phyloP scores from a whole-genome alignment of 2,888 invertebrate species.

The Endomychus coccineus region DNA sequence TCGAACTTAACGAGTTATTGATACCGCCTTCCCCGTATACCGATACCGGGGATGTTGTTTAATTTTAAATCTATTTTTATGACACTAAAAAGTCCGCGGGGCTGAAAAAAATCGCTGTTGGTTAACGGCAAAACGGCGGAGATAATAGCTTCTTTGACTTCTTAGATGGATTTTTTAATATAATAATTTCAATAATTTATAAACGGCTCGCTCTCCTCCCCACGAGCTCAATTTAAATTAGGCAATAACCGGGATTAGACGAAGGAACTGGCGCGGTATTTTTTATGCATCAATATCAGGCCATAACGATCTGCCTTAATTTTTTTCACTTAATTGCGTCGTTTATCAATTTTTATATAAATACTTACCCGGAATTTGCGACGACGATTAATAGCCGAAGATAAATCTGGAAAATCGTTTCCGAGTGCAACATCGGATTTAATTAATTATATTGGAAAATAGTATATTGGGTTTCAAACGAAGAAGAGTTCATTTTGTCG shows the following conservation, averaged over 20 bases:
- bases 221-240: constrained; percentile 44
- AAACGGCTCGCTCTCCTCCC: constrained; percentile 27
- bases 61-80: constrained; percentile 35
- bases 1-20: no score
- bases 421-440: no score
- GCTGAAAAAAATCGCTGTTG: constrained; percentile 43
- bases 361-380: no score
- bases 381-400: no score
- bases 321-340: constrained; percentile 31
- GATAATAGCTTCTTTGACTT: constrained; percentile 58
- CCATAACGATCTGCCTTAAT: constrained; percentile 25
- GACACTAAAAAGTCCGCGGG: constrained; percentile 28
- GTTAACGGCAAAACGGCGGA: constrained; percentile 38
- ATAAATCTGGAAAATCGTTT: no score
- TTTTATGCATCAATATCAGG: constrained; percentile 35
- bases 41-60: no score
- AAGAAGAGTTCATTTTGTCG: no score
- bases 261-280: constrained; percentile 25
- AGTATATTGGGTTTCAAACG: no score
- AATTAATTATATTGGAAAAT: no score
- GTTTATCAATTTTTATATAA: constrained; percentile 33
- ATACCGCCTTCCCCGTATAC: no score
- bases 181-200: constrained; percentile 60
- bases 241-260: constrained; percentile 44
- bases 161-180: constrained; percentile 68